phyloP scores from a whole-genome alignment of 2,888 invertebrate genomes.

The Patella depressa region DNA sequence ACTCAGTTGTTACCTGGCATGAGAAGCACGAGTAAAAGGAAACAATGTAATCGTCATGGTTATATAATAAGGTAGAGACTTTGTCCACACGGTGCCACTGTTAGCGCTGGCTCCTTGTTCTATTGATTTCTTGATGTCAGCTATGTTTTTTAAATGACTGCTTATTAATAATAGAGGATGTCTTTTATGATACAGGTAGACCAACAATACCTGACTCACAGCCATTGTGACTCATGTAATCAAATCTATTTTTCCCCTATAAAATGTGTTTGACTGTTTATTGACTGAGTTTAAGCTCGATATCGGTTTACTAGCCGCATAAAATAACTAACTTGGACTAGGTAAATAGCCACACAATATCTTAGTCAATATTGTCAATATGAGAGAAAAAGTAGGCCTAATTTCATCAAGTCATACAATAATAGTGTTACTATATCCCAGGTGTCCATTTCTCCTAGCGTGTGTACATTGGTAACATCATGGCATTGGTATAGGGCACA shows the following conservation, averaged over 20 bases:
- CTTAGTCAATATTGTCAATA: constrained; percentile 8
- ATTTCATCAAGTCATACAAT: neutral
- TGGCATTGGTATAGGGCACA: no score
- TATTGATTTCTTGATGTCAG: no score
- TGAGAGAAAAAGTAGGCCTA: neutral
- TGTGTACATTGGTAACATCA: no score
- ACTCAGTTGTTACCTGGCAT: no score
- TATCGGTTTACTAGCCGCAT: neutral
- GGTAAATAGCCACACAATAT: constrained; percentile 2
- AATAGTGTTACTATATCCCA: constrained; percentile 1
- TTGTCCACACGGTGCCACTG: no score
- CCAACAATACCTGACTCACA: neutral
- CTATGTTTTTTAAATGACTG: no score
- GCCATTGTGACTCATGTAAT: constrained; percentile 10
- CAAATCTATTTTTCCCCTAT: constrained; percentile 2
- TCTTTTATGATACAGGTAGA: neutral
- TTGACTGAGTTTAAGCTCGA: constrained; percentile 5
- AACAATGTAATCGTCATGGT: no score
- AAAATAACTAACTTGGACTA: constrained; percentile 5
- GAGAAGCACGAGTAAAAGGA: no score
- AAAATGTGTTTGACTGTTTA: neutral
- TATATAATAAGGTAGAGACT: no score
- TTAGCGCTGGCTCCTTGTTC: no score
- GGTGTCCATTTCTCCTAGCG: constrained; percentile 1
- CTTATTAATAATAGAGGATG: no score